Evolutionary conservation across 2,113 vertebrate genomes (phyloP).

Genomic region (Tyrannus savana): DNA sequence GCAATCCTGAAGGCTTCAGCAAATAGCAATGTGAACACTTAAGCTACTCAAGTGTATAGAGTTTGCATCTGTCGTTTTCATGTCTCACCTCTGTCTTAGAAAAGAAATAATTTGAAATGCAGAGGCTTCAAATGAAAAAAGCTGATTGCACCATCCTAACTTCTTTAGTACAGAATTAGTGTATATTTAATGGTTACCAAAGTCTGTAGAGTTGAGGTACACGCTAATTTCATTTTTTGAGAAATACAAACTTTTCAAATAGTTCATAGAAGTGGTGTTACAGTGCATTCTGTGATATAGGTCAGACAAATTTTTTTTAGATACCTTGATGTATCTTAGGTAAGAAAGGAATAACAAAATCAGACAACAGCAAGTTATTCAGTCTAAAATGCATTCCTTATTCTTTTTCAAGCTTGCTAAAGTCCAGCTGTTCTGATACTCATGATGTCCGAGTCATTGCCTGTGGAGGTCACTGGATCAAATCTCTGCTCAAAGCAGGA

Average conservation of each 20-base stretch:
- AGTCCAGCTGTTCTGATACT: not conserved
- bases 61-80: not conserved
- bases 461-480: not conserved
- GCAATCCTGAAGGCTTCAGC: not conserved
- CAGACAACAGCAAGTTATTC: not conserved
- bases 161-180: not conserved
- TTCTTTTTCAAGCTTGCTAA: not conserved
- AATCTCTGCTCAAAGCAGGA: not conserved
- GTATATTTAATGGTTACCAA: not conserved
- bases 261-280: not conserved
- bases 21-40: not conserved
- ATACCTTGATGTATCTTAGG: fast-evolving
- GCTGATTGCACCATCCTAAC: not conserved
- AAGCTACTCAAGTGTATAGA: not conserved
- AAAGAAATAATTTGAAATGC: not conserved
- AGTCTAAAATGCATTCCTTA: not conserved
- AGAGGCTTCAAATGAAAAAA: not conserved
- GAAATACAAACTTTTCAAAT: not conserved
- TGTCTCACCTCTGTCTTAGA: not conserved
- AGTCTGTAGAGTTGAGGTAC: not conserved
- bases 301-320: not conserved
- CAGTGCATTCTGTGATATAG: not conserved
- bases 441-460: not conserved
- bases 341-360: not conserved
- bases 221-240: not conserved